phyloP scores from a whole-genome alignment of 2,888 invertebrate species.

The Corythucha ciliata region DNA sequence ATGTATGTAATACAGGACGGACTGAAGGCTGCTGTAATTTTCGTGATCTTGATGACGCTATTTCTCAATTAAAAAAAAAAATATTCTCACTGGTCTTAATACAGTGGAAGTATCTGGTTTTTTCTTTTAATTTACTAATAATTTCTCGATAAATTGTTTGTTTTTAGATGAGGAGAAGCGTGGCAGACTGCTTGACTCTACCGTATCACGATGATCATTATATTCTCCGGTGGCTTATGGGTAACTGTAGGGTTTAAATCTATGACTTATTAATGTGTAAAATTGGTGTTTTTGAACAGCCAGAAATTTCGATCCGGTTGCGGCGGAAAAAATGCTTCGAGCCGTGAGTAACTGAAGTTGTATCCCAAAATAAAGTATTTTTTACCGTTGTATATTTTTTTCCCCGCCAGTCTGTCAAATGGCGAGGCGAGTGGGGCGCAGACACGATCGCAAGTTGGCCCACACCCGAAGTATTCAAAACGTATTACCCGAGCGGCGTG shows the following conservation, averaged over 20 bases:
- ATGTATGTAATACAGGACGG: no score
- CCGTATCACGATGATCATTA: slow-evolving; percentile 71
- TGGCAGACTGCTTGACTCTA: slow-evolving; percentile 54
- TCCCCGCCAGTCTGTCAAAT: slow-evolving; percentile 59
- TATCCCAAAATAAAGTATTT: background rate
- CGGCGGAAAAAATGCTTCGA: slow-evolving; percentile 86
- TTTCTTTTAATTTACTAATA: no score
- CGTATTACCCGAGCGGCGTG: slow-evolving; percentile 68
- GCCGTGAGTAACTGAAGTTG: slow-evolving; percentile 54
- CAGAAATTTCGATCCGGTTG: slow-evolving; percentile 72
- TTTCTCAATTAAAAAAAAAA: no score
- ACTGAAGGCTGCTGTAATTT: no score
- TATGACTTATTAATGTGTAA: no score
- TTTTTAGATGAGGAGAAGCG: slow-evolving; percentile 65
- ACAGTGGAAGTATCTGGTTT: no score
- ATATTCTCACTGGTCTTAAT: no score
- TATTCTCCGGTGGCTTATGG: slow-evolving; percentile 70
- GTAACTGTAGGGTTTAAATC: no score
- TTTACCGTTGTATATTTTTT: background rate
- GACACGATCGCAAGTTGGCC: slow-evolving; percentile 61
- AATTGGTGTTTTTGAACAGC: no score
- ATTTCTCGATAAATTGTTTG: no score
- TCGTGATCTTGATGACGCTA: no score
- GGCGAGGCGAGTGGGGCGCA: slow-evolving; percentile 66
- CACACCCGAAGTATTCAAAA: slow-evolving; percentile 57